A percentile compares a stretch with the other conserved stretches of the same genome.
Conservation (phyloP, 2,797 vertebrate species). For the Pampus argenteus region DNA sequence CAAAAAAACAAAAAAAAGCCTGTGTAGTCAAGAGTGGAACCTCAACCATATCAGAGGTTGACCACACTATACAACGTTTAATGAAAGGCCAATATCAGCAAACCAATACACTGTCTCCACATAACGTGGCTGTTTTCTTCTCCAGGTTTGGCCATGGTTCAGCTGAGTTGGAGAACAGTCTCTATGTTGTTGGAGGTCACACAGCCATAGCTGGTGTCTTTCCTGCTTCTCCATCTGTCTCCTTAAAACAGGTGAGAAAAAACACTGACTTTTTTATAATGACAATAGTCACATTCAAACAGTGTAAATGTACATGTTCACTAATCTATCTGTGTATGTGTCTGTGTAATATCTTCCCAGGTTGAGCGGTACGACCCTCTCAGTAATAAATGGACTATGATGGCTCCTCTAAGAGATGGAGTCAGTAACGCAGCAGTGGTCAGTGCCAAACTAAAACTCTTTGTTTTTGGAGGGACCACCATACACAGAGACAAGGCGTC, state of each 20-base stretch:
- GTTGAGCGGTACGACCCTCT: constrained; percentile 91
- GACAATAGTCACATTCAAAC: background rate
- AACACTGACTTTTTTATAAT: background rate
- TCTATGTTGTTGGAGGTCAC: constrained; percentile 94
- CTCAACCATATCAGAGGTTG: background rate
- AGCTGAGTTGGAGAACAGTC: constrained; percentile 91
- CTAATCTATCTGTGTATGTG: background rate
- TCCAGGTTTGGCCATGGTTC: constrained; percentile 92
- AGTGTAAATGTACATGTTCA: background rate
- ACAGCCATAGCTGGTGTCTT: constrained; percentile 93
- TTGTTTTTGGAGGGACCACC: constrained; percentile 93
- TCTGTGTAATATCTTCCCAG: constrained; percentile 27
- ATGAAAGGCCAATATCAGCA: background rate
- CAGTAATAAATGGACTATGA: constrained; percentile 94
- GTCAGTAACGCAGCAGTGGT: constrained; percentile 96
- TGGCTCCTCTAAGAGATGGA: constrained; percentile 92
- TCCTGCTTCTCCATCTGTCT: constrained; percentile 93
- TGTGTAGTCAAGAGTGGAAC: background rate
- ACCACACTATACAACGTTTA: background rate
- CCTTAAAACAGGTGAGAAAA: constrained; percentile 90
- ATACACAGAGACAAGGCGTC: constrained; percentile 95
- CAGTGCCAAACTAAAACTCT: constrained; percentile 93
- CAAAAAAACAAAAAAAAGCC: too few relatives aligned
- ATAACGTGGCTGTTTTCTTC: background rate
- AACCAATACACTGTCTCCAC: background rate